Percentiles rank a stretch among this genome's conserved stretches.
These are phyloP conservation scores for Sminthurides bifidus DNA, from an alignment of 1,140 invertebrate genomes.

Conservation along the genomic window DNA sequence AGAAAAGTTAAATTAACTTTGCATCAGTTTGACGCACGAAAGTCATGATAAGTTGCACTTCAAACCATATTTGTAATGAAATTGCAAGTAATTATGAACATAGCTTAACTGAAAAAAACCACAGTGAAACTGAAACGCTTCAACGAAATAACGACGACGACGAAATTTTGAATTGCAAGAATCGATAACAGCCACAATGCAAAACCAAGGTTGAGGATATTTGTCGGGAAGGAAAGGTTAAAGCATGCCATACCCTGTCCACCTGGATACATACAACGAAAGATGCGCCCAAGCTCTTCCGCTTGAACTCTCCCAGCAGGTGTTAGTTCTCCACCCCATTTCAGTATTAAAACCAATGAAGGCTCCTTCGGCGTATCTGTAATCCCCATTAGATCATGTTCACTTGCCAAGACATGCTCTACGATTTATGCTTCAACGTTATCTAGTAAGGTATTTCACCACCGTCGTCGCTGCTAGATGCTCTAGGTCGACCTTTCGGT, in stretches of 20 bases:
- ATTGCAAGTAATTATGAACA: no score
- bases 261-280: constrained; percentile 89
- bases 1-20: no score
- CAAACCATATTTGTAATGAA: no score
- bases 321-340: constrained; percentile 99
- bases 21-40: no score
- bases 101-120: no score
- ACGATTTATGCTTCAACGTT: not conserved
- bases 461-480: constrained; percentile 91
- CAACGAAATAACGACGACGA: not conserved
- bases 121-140: not conserved
- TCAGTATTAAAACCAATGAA: constrained; percentile 86
- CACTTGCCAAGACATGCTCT: constrained; percentile 10
- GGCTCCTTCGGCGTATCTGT: constrained; percentile 70
- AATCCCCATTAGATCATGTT: constrained; percentile 25
- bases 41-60: no score
- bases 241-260: constrained; percentile 26
- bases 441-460: constrained; percentile 30
- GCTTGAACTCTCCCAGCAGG: constrained; percentile 67
- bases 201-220: not conserved
- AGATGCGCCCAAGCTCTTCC: constrained; percentile 92
- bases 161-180: not conserved
- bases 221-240: not conserved
- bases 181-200: not conserved
- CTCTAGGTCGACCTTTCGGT: constrained; percentile 80